phyloP scores from a whole-genome alignment of 2,113 vertebrate species.

The Sinocyclocheilus maitianheensis region DNA sequence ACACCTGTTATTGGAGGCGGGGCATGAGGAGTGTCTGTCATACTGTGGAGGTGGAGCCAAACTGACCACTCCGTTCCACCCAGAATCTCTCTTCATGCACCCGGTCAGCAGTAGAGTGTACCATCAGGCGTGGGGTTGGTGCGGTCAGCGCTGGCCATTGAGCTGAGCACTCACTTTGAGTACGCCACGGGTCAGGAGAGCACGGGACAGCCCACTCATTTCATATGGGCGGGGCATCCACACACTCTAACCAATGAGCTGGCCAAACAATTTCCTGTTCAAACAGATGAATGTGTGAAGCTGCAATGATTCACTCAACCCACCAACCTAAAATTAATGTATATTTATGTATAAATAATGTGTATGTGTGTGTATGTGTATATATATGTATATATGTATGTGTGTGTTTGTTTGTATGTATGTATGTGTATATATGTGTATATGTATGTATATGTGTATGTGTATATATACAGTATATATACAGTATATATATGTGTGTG shows the following conservation, averaged over 20 bases:
- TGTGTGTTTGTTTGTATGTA: no score
- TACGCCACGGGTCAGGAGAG: conserved; percentile 62
- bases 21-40: conserved; percentile 70
- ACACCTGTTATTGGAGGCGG: conserved; percentile 69
- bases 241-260: conserved; percentile 81
- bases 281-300: conserved; percentile 35
- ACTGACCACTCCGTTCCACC: conserved; percentile 74
- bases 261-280: conserved; percentile 59
- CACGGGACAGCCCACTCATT: conserved; percentile 76
- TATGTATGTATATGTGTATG: not conserved
- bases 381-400: no score
- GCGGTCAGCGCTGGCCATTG: conserved; percentile 80
- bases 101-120: conserved; percentile 84
- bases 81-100: conserved; percentile 76
- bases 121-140: conserved; percentile 84
- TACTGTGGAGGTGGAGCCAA: conserved; percentile 82
- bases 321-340: not conserved
- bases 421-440: no score
- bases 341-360: not conserved
- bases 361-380: no score
- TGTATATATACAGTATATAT: no score
- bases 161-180: conserved; percentile 83
- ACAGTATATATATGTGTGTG: no score
- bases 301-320: not conserved
- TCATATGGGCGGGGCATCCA: conserved; percentile 75